Percentiles rank a stretch among this genome's conserved stretches.
These are phyloP conservation scores for Chrysocyon brachyurus DNA, from an alignment of 2,797 vertebrate genomes.

Conservation along the genomic window DNA sequence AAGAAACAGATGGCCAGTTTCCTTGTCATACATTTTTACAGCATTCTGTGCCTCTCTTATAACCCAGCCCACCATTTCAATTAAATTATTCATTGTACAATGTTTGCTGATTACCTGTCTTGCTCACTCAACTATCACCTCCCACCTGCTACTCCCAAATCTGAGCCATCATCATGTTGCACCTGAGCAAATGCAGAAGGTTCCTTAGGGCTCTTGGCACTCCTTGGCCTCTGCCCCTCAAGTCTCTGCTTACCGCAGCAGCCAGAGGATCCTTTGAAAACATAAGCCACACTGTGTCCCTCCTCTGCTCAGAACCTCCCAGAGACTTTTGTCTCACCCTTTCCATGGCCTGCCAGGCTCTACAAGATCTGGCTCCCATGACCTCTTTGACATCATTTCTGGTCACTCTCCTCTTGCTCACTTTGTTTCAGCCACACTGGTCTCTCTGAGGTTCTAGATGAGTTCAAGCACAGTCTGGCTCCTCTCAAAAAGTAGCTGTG, in stretches of 20 bases:
- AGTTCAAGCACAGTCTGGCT: background rate
- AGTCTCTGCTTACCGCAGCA: background rate
- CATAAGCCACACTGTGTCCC: rapidly evolving
- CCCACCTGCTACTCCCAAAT: too few relatives aligned
- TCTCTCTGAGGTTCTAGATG: background rate
- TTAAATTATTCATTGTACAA: background rate
- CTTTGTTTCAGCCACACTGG: background rate
- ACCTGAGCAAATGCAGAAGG: background rate
- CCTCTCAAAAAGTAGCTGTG: background rate
- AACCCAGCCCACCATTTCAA: background rate
- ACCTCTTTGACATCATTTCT: background rate
- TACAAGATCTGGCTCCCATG: background rate
- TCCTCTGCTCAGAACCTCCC: background rate
- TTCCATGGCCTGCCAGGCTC: background rate
- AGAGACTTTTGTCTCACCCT: background rate
- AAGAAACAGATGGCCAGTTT: background rate
- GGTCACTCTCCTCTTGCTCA: rapidly evolving
- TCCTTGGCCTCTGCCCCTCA: background rate
- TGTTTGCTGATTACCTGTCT: background rate
- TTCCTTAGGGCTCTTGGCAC: background rate
- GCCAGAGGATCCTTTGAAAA: background rate
- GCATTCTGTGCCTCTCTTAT: background rate
- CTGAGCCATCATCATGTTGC: rapidly evolving
- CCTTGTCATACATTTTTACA: background rate
- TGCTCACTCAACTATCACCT: background rate